Evolutionary conservation across 2,113 vertebrate genomes (phyloP).

Genomic region (Entelurus aequoreus): DNA sequence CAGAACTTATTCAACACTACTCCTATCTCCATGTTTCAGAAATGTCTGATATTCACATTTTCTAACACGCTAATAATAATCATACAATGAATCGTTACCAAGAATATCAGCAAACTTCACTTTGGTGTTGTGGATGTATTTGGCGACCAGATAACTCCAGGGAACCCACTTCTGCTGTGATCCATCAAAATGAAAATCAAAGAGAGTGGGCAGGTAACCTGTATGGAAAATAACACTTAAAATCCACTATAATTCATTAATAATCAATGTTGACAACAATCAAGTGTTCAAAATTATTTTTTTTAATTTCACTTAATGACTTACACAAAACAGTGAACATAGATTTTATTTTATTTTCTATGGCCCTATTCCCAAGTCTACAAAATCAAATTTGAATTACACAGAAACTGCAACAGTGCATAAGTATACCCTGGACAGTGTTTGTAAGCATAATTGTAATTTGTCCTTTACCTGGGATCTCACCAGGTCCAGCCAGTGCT

Average conservation of each 20-base stretch:
- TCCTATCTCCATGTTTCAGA: too few relatives aligned
- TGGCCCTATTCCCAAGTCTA: too few relatives aligned
- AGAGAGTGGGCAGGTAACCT: constrained; percentile 86
- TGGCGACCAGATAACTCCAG: constrained; percentile 81
- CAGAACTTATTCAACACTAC: too few relatives aligned
- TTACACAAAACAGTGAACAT: neutral
- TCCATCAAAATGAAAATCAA: constrained; percentile 89
- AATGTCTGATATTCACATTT: too few relatives aligned
- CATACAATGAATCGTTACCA: constrained; percentile 62
- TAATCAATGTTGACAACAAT: neutral
- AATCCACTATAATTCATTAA: neutral
- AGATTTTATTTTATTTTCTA: too few relatives aligned
- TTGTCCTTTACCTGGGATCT: constrained; percentile 80
- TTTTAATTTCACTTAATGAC: neutral
- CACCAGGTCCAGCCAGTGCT: constrained; percentile 74
- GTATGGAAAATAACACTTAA: constrained; percentile 13
- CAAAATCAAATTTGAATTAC: too few relatives aligned
- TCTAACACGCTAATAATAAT: neutral
- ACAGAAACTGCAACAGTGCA: too few relatives aligned
- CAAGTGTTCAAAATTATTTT: neutral
- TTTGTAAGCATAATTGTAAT: neutral
- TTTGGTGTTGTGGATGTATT: constrained; percentile 77
- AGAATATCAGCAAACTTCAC: constrained; percentile 86
- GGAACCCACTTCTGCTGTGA: constrained; percentile 78
- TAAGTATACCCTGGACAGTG: too few relatives aligned